Evolutionary conservation across 2,113 vertebrate genomes (phyloP), one percentile per base, ranked within the genome.

Genomic region (Scatophagus argus): DNA sequence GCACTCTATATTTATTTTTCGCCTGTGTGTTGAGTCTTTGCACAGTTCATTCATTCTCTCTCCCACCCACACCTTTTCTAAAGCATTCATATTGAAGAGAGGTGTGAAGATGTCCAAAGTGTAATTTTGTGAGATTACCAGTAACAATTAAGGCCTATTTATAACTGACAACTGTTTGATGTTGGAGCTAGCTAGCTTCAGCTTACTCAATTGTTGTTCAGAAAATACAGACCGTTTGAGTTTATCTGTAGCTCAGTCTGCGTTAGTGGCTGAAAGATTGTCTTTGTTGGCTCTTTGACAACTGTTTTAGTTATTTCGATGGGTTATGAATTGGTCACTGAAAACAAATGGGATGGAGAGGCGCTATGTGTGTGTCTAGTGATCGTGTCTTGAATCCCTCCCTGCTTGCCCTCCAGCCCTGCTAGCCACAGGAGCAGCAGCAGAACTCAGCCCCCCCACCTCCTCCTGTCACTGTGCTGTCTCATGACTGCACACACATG

Each of bases 401-500:
- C 32, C 63, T 52, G 52, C 9, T 17, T 36, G 29, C 44, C 52
- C 58, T 75, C 38, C 12, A 54, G 46, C 43, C 54, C 14, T 54
- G 32, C 27, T 59, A 19, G 52, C 76, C 41, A 67, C 12, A 60
- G 52, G 46, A 69, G 9, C 60, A 36, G 52, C 64, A 74, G 47
- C 68, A 58, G 55, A 43, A 25, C 10, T n/a, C 71, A 55, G n/a
- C 32, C 31, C 36, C 29, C 25, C 16, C 3, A n/a, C 59, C 54
- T 14, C 80, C 71, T 63, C 77, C 62, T 88, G 62, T 87, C 87
- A 74, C 71, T 91, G 68, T 81, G 83, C 74, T 86, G 92, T 94
- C 94, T 92, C 86, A 94, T 95, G 94, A 95, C 94, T 89, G 29
- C 76, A 79, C 83, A 92, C 94, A 92, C 93, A 95, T 94, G 94